Evolutionary conservation across 2,113 vertebrate genomes (phyloP).

Genomic region (Symphodus melops): DNA sequence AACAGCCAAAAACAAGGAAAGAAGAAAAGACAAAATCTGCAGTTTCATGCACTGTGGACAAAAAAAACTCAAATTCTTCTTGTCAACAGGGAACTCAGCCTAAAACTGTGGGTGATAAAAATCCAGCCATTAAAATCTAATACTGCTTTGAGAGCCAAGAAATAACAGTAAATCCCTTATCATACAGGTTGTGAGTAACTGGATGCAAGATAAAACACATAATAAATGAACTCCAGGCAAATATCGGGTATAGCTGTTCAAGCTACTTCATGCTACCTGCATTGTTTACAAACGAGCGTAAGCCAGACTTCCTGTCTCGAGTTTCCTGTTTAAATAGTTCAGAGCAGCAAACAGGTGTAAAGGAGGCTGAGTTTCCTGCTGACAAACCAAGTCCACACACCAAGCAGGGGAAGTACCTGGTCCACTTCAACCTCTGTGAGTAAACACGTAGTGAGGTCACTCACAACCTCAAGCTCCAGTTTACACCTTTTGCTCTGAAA

Average conservation of each 20-base stretch:
- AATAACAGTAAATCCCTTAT: constrained; percentile 4
- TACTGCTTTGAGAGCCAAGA: constrained; percentile 3
- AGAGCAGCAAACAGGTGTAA: constrained; percentile 40
- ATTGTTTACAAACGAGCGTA: constrained; percentile 61
- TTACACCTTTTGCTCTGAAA: constrained; percentile 87
- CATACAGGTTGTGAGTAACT: not conserved
- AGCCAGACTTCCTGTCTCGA: constrained; percentile 68
- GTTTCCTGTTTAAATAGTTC: constrained; percentile 72
- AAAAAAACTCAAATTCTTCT: constrained; percentile 37
- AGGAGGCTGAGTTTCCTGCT: constrained; percentile 82
- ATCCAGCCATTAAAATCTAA: constrained; percentile 3
- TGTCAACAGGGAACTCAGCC: constrained; percentile 80
- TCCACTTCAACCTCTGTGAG: constrained; percentile 90
- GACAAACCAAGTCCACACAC: constrained; percentile 66
- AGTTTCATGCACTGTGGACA: constrained; percentile 57
- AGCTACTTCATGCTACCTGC: constrained; percentile 56
- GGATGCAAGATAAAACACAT: constrained; percentile 14
- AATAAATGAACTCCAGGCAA: constrained; percentile 15
- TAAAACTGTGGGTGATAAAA: constrained; percentile 34
- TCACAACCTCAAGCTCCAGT: constrained; percentile 80
- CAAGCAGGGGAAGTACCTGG: constrained; percentile 85
- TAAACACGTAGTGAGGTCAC: constrained; percentile 83
- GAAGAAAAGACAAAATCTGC: constrained; percentile 29
- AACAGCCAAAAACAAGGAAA: constrained; percentile 27
- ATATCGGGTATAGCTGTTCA: constrained; percentile 17